Percentiles rank a stretch among this genome's conserved stretches.
Conservation (phyloP, 2,797 vertebrate species). For the Sebastes ruberrimus region DNA sequence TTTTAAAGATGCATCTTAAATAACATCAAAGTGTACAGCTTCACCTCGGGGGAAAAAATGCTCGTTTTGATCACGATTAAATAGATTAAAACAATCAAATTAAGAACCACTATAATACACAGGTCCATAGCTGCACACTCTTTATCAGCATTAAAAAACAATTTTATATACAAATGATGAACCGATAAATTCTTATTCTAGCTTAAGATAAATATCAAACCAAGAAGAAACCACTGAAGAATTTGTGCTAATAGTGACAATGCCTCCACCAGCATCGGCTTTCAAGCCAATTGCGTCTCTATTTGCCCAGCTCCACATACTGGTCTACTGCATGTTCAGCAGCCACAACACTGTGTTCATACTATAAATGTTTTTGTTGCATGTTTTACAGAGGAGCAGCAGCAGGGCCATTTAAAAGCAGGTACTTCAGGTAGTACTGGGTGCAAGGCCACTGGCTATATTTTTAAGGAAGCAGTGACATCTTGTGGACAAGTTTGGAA, state of each 20-base stretch:
- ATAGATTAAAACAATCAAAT: background rate
- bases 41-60: background rate
- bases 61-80: background rate
- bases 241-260: background rate
- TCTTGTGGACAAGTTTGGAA: conserved; percentile 50
- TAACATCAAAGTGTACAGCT: background rate
- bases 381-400: conserved; percentile 9
- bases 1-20: background rate
- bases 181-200: background rate
- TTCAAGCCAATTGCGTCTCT: background rate
- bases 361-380: conserved; percentile 2
- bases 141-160: background rate
- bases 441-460: background rate
- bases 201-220: background rate
- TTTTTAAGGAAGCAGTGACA: conserved; percentile 51
- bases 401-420: conserved; percentile 1
- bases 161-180: background rate
- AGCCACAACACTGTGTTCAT: background rate
- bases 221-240: background rate
- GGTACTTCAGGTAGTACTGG: background rate
- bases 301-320: background rate
- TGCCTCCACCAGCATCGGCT: background rate
- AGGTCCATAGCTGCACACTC: background rate
- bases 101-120: background rate
- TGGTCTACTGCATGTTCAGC: background rate